phyloP scores from a whole-genome alignment of 1,140 invertebrate genomes.

The Cheumatopsyche charites region DNA sequence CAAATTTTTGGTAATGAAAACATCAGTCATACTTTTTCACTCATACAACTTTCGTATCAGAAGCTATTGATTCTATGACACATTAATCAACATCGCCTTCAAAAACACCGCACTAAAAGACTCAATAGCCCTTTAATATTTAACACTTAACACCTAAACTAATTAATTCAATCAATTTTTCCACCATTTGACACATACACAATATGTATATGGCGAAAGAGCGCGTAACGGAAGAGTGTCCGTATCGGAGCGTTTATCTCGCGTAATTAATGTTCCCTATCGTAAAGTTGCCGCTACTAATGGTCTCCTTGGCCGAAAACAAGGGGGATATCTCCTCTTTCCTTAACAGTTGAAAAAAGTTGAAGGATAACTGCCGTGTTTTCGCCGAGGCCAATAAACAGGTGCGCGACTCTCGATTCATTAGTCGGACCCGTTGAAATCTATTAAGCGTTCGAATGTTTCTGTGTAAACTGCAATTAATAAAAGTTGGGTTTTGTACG shows the following conservation, averaged over 20 bases:
- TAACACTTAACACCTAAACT: too few relatives aligned
- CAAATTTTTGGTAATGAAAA: too few relatives aligned
- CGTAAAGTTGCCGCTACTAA: conserved; percentile 23
- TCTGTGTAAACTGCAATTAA: too few relatives aligned
- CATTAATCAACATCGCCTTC: too few relatives aligned
- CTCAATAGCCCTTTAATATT: too few relatives aligned
- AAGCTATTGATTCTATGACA: too few relatives aligned
- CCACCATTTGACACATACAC: neutral
- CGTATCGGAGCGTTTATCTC: conserved; percentile 33
- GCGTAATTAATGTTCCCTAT: conserved; percentile 34
- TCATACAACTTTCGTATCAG: too few relatives aligned
- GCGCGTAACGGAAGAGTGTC: conserved; percentile 7
- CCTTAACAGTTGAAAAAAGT: neutral
- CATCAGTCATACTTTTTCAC: too few relatives aligned
- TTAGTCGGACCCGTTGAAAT: too few relatives aligned
- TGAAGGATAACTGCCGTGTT: conserved; percentile 12
- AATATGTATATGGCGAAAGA: neutral
- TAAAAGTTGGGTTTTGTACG: too few relatives aligned
- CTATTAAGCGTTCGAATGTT: too few relatives aligned
- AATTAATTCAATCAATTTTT: neutral
- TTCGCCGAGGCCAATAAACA: conserved; percentile 2
- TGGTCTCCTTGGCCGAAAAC: conserved; percentile 28
- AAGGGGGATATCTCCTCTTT: conserved; percentile 20
- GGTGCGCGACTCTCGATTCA: neutral
- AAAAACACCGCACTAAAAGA: too few relatives aligned